These are phyloP conservation scores for Callionymus lyra DNA, from an alignment of 2,113 vertebrate species.

Conservation along the genomic window DNA sequence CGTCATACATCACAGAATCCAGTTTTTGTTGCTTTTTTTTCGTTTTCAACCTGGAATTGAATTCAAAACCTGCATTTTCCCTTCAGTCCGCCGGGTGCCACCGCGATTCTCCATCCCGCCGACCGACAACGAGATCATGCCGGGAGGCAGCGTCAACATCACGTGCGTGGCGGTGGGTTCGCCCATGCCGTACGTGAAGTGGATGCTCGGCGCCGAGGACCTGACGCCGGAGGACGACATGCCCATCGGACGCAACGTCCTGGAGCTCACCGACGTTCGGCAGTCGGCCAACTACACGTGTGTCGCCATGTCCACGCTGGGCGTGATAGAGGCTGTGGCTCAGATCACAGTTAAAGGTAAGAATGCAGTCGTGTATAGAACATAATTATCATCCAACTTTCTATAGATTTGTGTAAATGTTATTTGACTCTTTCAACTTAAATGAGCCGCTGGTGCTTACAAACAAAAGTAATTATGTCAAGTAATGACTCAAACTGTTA, in stretches of 20 bases:
- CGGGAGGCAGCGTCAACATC: constrained; percentile 97
- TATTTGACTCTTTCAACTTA: too few relatives aligned
- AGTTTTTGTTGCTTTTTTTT: not conserved
- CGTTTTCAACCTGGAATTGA: too few relatives aligned
- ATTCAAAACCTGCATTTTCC: not conserved
- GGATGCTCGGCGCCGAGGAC: constrained; percentile 97
- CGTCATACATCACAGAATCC: not conserved
- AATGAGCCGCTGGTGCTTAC: too few relatives aligned
- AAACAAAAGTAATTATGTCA: too few relatives aligned
- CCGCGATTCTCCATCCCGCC: constrained; percentile 98
- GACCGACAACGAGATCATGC: constrained; percentile 98
- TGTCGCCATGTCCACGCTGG: constrained; percentile 97
- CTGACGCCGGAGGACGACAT: constrained; percentile 97
- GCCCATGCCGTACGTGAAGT: constrained; percentile 98
- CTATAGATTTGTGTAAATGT: too few relatives aligned
- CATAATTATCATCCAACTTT: too few relatives aligned
- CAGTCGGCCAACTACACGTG: constrained; percentile 99
- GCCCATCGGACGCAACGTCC: constrained; percentile 97
- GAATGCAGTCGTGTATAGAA: not conserved
- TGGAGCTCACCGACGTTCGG: constrained; percentile 94
- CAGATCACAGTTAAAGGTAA: constrained; percentile 98
- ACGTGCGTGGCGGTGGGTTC: constrained; percentile 98
- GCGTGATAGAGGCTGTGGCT: constrained; percentile 95
- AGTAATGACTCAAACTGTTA: too few relatives aligned
- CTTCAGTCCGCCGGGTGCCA: constrained; percentile 90